These are phyloP conservation scores for Hydra vulgaris DNA, from an alignment of 30 jellyfish, hydroid and myxozoan species.

Conservation along the genomic window DNA sequence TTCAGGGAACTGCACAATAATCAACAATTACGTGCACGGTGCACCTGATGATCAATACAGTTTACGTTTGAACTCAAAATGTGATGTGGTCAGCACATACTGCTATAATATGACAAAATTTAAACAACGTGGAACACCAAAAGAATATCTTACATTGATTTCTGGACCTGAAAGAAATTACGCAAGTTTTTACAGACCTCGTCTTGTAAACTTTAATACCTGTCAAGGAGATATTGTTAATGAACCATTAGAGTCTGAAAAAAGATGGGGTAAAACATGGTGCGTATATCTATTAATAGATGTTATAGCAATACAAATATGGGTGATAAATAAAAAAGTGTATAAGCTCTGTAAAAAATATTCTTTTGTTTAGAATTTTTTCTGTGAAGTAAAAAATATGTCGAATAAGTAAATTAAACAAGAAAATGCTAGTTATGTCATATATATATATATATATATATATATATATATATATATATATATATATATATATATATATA, in stretches of 20 bases:
- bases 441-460: too few relatives aligned
- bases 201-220: constrained; percentile 55
- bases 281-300: constrained; percentile 1
- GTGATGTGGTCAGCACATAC: constrained; percentile 53
- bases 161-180: constrained; percentile 69
- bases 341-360: too few relatives aligned
- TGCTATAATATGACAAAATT: constrained; percentile 67
- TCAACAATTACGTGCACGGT: constrained; percentile 23
- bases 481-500: too few relatives aligned
- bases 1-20: constrained; percentile 76
- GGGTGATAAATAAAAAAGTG: too few relatives aligned
- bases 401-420: too few relatives aligned
- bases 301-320: too few relatives aligned
- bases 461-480: too few relatives aligned
- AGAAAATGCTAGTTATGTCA: too few relatives aligned
- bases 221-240: constrained; percentile 72
- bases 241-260: constrained; percentile 48
- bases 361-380: too few relatives aligned
- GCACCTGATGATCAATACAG: constrained; percentile 83
- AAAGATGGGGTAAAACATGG: constrained; percentile 84
- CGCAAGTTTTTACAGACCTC: constrained; percentile 59
- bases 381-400: too few relatives aligned
- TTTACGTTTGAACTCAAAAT: constrained; percentile 40
- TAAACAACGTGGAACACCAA: constrained; percentile 29
- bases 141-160: constrained; percentile 58